Evolutionary conservation across 2,113 vertebrate species (phyloP).

Genomic region (Regulus satrapa): DNA sequence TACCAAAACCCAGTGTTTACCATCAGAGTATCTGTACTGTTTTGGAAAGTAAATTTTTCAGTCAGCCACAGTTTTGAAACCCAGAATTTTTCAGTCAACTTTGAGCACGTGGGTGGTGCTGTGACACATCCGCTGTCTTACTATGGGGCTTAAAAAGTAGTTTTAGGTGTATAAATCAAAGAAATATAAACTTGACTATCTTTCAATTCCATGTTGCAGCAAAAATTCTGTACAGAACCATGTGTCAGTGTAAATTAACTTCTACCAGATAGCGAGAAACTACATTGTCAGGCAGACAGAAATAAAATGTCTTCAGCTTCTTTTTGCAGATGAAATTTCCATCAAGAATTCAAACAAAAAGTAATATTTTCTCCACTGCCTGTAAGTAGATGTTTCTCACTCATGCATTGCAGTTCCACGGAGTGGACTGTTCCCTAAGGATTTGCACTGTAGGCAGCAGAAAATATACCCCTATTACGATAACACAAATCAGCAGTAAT

Average conservation of each 20-base stretch:
- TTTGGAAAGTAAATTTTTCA: not conserved
- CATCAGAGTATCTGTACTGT: not conserved
- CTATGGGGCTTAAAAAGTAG: not conserved
- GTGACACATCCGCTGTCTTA: not conserved
- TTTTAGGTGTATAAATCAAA: not conserved
- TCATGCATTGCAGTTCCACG: not conserved
- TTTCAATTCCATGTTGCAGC: not conserved
- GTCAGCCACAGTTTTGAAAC: not conserved
- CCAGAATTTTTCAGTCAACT: not conserved
- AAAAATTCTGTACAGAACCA: not conserved
- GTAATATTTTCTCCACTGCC: not conserved
- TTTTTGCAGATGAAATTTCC: not conserved
- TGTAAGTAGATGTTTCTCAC: not conserved
- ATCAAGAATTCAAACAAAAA: not conserved
- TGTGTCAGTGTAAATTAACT: not conserved
- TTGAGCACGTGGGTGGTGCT: not conserved
- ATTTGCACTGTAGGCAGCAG: not conserved
- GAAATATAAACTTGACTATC: not conserved
- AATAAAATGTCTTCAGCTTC: not conserved
- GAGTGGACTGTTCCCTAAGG: not conserved
- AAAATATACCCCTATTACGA: not conserved
- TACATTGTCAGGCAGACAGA: not conserved
- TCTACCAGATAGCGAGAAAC: not conserved
- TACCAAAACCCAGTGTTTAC: not conserved
- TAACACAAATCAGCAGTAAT: conserved; percentile 16